Evolutionary conservation across 2,797 vertebrate species (phyloP), one percentile per base, ranked within the genome.

Genomic region (Thaleichthys pacificus): DNA sequence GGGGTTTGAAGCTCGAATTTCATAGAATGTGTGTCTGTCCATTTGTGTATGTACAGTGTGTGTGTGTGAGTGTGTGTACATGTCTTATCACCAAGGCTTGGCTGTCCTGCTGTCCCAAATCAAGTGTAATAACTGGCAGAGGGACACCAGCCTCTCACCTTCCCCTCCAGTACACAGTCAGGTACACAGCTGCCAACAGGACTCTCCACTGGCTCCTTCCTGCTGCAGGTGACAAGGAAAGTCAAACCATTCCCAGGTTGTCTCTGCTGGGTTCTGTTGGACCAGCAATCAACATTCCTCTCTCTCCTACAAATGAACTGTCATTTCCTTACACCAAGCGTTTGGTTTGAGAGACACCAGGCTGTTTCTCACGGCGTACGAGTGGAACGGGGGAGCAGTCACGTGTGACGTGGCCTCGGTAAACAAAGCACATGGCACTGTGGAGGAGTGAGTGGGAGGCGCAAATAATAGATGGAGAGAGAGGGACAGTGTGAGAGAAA

Each of bases 381-480:
- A 3, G 35, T 8, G 42, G 42, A 3, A 24, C 24, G 26, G 26
- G 21, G 24, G 42, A 15, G 21, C 15, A 17, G 15, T 51, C 24
- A 51, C 22, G 35, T 22, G 15, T 42, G 38, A 22, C 24, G 64
- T 11, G 12, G 22, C 42, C 47, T 66, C 5, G 47, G 21, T 51
- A 66, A 66, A 4, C 28, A 22, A 51, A 66, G 42, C 22, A 66
- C 51, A 56, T 56, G 51, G 9, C 15, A 68, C n/a, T 38, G 19
- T 30, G 57, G 35, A 35, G 61, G 49, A 57, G 35, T 51, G 7
- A 66, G 21, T n/a, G 42, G 49, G 67, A 75, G 75, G 76, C 5
- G 9, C 60, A 56, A 14, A 15, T 69, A 69, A 76, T 61, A 74
- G 76, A 77, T 35, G 62, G 68, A 66, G 21, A 15, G 42, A 19